A percentile compares a stretch with the other conserved stretches of the same genome.
phyloP scores from a whole-genome alignment of 2,797 vertebrate genomes.

The Pampus argenteus region DNA sequence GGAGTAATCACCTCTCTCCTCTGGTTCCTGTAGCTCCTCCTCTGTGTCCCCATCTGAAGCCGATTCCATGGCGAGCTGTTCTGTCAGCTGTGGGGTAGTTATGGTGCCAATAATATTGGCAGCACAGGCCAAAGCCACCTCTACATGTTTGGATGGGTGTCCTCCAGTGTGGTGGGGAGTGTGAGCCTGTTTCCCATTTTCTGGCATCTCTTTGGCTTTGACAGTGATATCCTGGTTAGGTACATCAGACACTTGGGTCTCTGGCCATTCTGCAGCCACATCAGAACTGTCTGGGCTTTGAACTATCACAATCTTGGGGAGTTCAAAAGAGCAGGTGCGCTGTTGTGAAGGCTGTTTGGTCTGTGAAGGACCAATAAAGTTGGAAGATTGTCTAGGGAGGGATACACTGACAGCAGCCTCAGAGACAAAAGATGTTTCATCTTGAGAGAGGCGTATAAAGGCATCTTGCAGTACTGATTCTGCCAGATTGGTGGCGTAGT shows the following conservation, averaged over 20 bases:
- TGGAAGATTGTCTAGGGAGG: constrained; percentile 60
- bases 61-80: constrained; percentile 86
- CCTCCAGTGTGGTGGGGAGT: constrained; percentile 46
- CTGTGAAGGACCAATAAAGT: constrained; percentile 63
- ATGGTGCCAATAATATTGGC: constrained; percentile 95
- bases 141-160: constrained; percentile 86
- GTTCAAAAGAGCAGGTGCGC: constrained; percentile 90
- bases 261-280: constrained; percentile 86
- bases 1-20: constrained; percentile 83
- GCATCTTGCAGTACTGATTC: constrained; percentile 97
- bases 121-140: constrained; percentile 93
- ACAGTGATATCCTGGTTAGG: constrained; percentile 66
- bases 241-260: constrained; percentile 70
- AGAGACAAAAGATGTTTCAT: constrained; percentile 86
- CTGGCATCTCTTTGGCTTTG: constrained; percentile 57
- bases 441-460: constrained; percentile 94
- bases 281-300: constrained; percentile 94
- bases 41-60: constrained; percentile 59
- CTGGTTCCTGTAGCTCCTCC: constrained; percentile 67
- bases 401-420: constrained; percentile 88
- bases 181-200: constrained; percentile 60
- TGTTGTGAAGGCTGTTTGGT: constrained; percentile 74
- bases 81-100: constrained; percentile 90
- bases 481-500: constrained; percentile 94
- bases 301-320: constrained; percentile 97